phyloP scores from a whole-genome alignment of 2,888 invertebrate species.

The Xanthia icteritia region DNA sequence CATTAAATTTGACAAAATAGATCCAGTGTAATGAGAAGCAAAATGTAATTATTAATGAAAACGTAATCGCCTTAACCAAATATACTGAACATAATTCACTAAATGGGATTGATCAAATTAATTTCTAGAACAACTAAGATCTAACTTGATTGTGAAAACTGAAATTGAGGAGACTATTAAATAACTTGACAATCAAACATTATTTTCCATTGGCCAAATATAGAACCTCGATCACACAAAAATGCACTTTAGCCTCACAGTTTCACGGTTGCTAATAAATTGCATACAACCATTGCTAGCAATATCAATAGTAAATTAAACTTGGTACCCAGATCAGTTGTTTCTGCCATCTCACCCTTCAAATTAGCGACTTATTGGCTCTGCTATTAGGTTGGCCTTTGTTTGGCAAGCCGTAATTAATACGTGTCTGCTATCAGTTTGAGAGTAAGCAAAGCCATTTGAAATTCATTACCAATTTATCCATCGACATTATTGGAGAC shows the following conservation, averaged over 20 bases:
- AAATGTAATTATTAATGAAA: neutral
- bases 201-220: constrained; percentile 18
- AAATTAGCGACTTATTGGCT: constrained; percentile 15
- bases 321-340: constrained; percentile 18
- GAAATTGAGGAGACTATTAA: constrained; percentile 40
- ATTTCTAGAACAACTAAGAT: constrained; percentile 37
- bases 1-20: neutral
- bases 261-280: constrained; percentile 1
- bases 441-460: constrained; percentile 13
- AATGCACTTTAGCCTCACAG: accelerated
- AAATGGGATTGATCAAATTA: constrained; percentile 46
- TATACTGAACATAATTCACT: constrained; percentile 25
- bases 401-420: constrained; percentile 28
- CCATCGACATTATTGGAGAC: neutral
- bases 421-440: constrained; percentile 26
- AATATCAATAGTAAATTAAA: constrained; percentile 29
- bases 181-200: constrained; percentile 29
- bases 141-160: constrained; percentile 38
- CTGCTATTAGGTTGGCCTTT: neutral
- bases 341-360: constrained; percentile 11
- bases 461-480: neutral
- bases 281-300: no score
- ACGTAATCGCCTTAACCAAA: constrained; percentile 22
- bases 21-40: neutral
- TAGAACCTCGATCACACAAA: neutral